A percentile compares a stretch with the other conserved stretches of the same genome.
phyloP scores from a whole-genome alignment of 2,888 invertebrate genomes.

The Acanthosoma haemorrhoidale region DNA sequence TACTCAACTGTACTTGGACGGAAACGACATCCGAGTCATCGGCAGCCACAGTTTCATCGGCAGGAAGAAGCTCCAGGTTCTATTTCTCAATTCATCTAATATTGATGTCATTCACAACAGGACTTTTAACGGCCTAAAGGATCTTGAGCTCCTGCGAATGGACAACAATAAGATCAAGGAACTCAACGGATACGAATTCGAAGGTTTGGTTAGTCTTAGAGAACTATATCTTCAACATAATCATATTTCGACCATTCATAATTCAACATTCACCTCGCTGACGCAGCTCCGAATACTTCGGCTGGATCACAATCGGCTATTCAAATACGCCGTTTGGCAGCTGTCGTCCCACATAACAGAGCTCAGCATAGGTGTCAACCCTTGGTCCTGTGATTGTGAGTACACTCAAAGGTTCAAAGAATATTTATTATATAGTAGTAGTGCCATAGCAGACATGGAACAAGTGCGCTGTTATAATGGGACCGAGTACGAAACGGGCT shows the following conservation, averaged over 20 bases:
- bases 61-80: slow-evolving; percentile 66
- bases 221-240: slow-evolving; percentile 72
- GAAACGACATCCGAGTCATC: slow-evolving; percentile 69
- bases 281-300: slow-evolving; percentile 60
- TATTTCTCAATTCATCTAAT: slow-evolving; percentile 72
- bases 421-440: slow-evolving; percentile 64
- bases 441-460: slow-evolving; percentile 58
- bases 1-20: slow-evolving; percentile 80
- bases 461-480: slow-evolving; percentile 62
- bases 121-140: slow-evolving; percentile 76
- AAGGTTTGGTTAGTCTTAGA: slow-evolving; percentile 64
- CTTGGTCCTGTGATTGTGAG: slow-evolving; percentile 79
- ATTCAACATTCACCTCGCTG: slow-evolving; percentile 65
- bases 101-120: slow-evolving; percentile 73
- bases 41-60: slow-evolving; percentile 81
- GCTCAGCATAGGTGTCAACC: slow-evolving; percentile 63
- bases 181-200: slow-evolving; percentile 73
- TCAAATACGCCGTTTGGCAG: slow-evolving; percentile 66
- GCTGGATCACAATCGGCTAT: slow-evolving; percentile 66
- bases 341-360: slow-evolving; percentile 59
- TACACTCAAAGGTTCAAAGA: slow-evolving; percentile 69
- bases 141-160: slow-evolving; percentile 67
- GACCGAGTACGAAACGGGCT: slow-evolving; percentile 50
- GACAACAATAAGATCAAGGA: slow-evolving; percentile 66
- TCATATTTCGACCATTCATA: slow-evolving; percentile 61